Percentiles rank a stretch among this genome's conserved stretches.
Evolutionary conservation across 2,797 vertebrate genomes (phyloP).

Genomic region (Echiichthys vipera): DNA sequence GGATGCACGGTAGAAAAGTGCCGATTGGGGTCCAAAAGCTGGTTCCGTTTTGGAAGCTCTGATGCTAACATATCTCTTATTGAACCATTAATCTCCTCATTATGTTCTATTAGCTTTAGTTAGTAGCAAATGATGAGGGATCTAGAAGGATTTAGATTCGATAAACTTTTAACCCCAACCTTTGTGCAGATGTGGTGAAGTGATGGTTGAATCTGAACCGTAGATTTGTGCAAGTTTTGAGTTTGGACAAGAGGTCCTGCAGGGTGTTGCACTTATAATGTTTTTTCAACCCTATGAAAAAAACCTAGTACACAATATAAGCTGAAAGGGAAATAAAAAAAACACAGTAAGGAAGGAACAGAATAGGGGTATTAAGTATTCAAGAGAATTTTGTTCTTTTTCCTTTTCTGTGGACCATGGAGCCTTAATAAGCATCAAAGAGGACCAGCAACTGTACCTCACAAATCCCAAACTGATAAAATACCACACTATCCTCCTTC

Average conservation of each 20-base stretch:
- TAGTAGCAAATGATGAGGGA: not conserved
- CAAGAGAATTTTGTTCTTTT: conserved; percentile 1
- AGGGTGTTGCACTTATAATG: not conserved
- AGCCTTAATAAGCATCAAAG: conserved; percentile 32
- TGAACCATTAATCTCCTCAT: not conserved
- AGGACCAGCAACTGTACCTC: conserved; percentile 17
- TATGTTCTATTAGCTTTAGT: not conserved
- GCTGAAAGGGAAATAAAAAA: not conserved
- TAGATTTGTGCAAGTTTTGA: not conserved
- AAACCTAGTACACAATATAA: not conserved
- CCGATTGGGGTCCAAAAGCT: not conserved
- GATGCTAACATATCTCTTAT: not conserved
- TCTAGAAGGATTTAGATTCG: not conserved
- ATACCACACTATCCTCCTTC: conserved; percentile 9
- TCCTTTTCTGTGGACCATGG: not conserved
- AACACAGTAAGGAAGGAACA: not conserved
- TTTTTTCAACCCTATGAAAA: conserved; percentile 5
- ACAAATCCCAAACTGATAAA: conserved; percentile 31
- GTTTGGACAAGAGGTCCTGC: not conserved
- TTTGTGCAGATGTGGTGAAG: not conserved
- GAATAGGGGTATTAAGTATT: not conserved
- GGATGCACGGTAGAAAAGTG: conserved; percentile 14
- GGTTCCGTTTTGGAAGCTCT: not conserved
- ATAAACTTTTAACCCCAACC: not conserved
- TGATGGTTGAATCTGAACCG: not conserved